These are phyloP conservation scores for Procambarus virginalis DNA, from an alignment of 1,140 invertebrate species.

Conservation along the genomic window DNA sequence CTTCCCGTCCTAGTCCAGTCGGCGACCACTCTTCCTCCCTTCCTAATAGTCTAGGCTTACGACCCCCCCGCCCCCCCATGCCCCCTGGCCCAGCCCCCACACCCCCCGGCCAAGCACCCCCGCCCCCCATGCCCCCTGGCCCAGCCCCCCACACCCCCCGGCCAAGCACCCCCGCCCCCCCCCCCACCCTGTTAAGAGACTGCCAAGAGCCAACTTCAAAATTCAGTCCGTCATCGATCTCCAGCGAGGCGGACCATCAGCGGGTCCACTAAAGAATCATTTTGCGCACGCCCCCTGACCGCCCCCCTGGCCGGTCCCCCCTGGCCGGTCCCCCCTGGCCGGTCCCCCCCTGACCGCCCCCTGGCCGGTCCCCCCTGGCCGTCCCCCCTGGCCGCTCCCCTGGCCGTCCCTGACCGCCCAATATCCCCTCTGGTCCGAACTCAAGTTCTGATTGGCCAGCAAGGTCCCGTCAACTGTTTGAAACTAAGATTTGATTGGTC, in stretches of 20 bases:
- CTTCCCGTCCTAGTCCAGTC: not conserved
- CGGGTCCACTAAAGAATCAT: too few species aligned
- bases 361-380: too few species aligned
- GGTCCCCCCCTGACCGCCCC: too few species aligned
- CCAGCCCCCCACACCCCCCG: not conserved
- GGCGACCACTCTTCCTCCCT: not conserved
- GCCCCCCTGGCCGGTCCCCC: not conserved
- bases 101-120: not conserved
- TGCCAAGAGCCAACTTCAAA: too few species aligned
- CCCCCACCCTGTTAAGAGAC: not conserved
- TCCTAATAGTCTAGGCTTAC: not conserved
- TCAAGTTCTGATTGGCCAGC: too few species aligned
- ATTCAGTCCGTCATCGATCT: too few species aligned
- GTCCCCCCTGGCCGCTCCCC: not conserved
- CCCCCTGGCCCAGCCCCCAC: not conserved
- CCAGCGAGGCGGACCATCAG: too few species aligned
- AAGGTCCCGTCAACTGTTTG: too few species aligned
- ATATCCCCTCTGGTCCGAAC: too few species aligned
- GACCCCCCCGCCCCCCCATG: not conserved
- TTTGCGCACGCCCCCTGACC: too few species aligned
- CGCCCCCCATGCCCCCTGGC: not conserved
- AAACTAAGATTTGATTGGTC: too few species aligned
- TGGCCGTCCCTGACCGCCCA: not conserved
- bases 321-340: not conserved
- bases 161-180: not conserved